Evolutionary conservation across 2,888 invertebrate genomes (phyloP).

Genomic region (Andrena praecox): DNA sequence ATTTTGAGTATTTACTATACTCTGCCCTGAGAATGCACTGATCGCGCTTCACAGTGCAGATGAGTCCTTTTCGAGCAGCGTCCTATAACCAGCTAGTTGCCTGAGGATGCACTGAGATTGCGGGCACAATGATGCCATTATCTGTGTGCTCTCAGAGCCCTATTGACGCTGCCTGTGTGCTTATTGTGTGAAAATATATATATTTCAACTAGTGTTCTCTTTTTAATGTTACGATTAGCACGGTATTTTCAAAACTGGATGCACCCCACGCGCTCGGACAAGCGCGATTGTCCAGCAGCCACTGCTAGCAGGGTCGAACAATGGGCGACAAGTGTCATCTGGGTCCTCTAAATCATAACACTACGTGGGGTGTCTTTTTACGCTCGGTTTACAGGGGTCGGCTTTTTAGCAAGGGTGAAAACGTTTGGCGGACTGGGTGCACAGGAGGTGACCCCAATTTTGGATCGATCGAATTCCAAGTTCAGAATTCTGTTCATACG

Average conservation of each 20-base stretch:
- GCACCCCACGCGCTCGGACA: constrained; percentile 44
- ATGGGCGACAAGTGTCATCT: constrained; percentile 70
- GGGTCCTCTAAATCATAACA: constrained; percentile 67
- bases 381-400: constrained; percentile 49
- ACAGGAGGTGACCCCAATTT: constrained; percentile 26
- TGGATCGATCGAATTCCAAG: constrained; percentile 9
- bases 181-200: too few relatives aligned
- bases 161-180: too few relatives aligned
- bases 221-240: constrained; percentile 30
- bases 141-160: too few relatives aligned
- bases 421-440: not conserved
- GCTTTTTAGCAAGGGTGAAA: not conserved
- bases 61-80: too few relatives aligned
- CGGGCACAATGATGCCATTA: too few relatives aligned
- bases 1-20: not conserved
- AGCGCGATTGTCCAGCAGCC: constrained; percentile 31
- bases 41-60: not conserved
- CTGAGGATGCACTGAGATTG: too few relatives aligned
- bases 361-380: constrained; percentile 54
- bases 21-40: not conserved
- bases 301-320: constrained; percentile 61
- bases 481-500: not conserved
- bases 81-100: too few relatives aligned
- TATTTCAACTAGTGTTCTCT: not conserved
- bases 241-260: constrained; percentile 44